phyloP scores from a whole-genome alignment of 2,797 vertebrate species.

The Carduelis carduelis region DNA sequence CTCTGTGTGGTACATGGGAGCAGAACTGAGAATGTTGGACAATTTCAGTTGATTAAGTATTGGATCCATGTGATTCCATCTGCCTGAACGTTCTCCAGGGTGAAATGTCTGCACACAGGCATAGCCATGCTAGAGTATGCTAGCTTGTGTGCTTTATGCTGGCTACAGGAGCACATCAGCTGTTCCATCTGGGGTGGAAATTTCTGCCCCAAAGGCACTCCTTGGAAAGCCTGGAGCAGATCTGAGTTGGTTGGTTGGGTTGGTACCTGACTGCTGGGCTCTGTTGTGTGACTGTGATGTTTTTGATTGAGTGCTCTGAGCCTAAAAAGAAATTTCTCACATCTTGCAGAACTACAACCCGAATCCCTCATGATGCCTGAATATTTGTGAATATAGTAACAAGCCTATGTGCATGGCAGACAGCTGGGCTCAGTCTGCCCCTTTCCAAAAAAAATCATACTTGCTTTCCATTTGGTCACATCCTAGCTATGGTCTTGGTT shows the following conservation, averaged over 20 bases:
- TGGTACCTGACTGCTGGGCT: neutral
- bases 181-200: neutral
- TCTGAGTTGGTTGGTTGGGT: neutral
- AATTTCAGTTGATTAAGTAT: neutral
- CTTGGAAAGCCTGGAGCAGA: neutral
- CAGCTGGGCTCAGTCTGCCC: neutral
- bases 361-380: accelerated
- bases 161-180: neutral
- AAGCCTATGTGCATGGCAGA: neutral
- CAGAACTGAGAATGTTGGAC: neutral
- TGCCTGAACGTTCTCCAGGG: neutral
- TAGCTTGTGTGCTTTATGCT: neutral
- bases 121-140: accelerated
- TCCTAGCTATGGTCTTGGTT: neutral
- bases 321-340: neutral
- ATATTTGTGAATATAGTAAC: neutral
- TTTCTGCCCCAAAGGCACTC: neutral
- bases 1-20: neutral
- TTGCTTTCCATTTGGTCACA: neutral
- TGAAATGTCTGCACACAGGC: neutral
- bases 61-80: neutral
- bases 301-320: accelerated
- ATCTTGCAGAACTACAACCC: neutral
- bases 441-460: neutral
- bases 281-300: neutral